Base-by-base conservation (phyloP, 1,140 invertebrate species). In the Anoplolepis gracilipes region DNA sequence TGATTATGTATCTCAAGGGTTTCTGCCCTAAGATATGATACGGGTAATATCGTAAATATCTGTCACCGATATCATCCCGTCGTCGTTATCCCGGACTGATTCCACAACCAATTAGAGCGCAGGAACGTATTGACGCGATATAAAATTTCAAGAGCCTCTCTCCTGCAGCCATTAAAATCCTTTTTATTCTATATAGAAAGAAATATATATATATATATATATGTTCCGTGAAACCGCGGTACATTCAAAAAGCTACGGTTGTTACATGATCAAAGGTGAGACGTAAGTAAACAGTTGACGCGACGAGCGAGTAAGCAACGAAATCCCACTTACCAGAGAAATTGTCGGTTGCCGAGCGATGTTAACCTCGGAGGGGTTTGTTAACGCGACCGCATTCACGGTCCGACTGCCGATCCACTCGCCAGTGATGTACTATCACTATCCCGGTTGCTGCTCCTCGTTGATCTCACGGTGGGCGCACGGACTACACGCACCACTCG, bases 331-430 rank as follows among this genome's bases (percentile, higher is more conserved):
- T 79, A 79, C 62, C 61, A 61, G 25, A 11, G 42, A 28, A 5
- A 36, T 65, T 36, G 76, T 67, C 25, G 59, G 39, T 1, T 28
- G 39, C 75, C 7, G 28, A n/a, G 33, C 62, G 62, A 67, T 69
- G 76, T 55, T 55, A 64, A 79, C 36, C 22, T 33, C 16, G 61
- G 36, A 10, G 25, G 57, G 22, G 30, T 79, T 55, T 79, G 77
- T 79, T 79, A 69, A 69, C 64, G 16, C 77, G 77, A 49, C 64
- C 77, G 77, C 77, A 55, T 79, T 55, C 77, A 55, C 77, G 62
- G 16, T 28, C 33, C 77, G 77, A 69, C 64, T 79, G 22, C 13
- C 1, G 49, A 69, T 39, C 46, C 46, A 65, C 76, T 64, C 28
- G 62, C 16, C 55, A 64, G 30, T 46, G 30, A 36, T 25, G 30